Percentiles rank a stretch among this genome's conserved stretches.
Conservation (phyloP, 2,113 vertebrate species). For the Anas platyrhynchos region DNA sequence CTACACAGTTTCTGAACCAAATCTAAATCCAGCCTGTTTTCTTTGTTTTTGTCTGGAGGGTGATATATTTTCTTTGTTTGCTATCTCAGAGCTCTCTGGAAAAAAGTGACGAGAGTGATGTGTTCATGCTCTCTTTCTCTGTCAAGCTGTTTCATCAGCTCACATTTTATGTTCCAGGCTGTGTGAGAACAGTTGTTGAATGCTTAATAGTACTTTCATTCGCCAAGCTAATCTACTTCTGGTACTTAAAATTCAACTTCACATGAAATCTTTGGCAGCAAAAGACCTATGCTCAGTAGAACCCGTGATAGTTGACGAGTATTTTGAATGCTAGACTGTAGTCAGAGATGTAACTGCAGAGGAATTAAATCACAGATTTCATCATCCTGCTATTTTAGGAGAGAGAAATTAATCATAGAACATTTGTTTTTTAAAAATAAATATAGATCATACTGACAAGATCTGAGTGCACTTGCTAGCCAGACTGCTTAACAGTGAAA, state of each 20-base stretch:
- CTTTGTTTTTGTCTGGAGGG: neutral
- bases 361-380: neutral
- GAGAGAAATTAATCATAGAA: conserved; percentile 31
- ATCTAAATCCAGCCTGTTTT: neutral
- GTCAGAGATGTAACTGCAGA: neutral
- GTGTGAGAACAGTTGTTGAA: neutral
- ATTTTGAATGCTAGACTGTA: conserved; percentile 1
- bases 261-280: neutral
- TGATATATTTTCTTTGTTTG: neutral
- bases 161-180: neutral
- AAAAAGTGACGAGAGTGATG: neutral
- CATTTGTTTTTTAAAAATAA: conserved; percentile 1
- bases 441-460: neutral
- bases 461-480: neutral
- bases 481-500: conserved; percentile 11
- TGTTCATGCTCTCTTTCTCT: neutral
- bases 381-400: neutral
- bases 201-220: neutral
- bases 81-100: neutral
- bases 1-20: neutral
- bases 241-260: conserved; percentile 19
- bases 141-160: neutral
- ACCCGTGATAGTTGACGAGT: neutral
- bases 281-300: neutral
- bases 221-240: neutral